Base-by-base conservation (phyloP, 2,797 vertebrate genomes). In the Macrochelys suwanniensis region DNA sequence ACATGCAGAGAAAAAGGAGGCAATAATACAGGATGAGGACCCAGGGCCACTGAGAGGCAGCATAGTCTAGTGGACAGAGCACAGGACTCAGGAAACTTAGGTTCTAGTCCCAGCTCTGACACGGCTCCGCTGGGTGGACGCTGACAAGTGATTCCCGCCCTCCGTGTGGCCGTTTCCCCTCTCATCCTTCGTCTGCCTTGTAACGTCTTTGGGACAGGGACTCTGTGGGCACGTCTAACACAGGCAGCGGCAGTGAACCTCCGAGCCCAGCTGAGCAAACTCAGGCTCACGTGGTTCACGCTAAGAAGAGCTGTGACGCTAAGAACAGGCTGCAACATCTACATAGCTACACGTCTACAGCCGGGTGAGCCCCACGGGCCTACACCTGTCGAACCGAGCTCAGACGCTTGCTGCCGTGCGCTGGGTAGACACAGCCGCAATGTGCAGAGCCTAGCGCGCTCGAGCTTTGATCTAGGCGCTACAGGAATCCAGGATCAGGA, bases 101-200 rank as follows among this genome's bases (percentile, higher is more conserved):
- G 47, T 1, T 25, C 15, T 5, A 9, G 15, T 7, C 37, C 56
- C 10, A 31, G 2, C 54, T 33, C 23, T 53, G 28, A 23, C 50
- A 6, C n/a, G 1, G 1, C 85, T 88, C 68, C 0, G n/a, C 31
- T 2, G 13, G 2, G n/a, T 2, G 42, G 23, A 3, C 0, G 37
- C 0, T 1, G 25, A 12, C 50, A 76, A 47, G 25, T 4, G 23
- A 76, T 6, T 47, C 45, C 71, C 11, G 3, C 71, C 47, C 25
- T 47, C 71, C 11, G 4, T 3, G 11, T 23, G 25, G 74, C 74
- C 6, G 1, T 47, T 42, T 47, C 74, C 74, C 74, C 26, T 76
- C 25, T 16, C 71, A 47, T 42, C 71, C 42, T 13, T 49, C 11
- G 3, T 47, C 74, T 49, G 74, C 45, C 42, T 49, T 17, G 25